Conservation (phyloP, 2,797 vertebrate species). For the Phrynocephalus vlangalii region DNA sequence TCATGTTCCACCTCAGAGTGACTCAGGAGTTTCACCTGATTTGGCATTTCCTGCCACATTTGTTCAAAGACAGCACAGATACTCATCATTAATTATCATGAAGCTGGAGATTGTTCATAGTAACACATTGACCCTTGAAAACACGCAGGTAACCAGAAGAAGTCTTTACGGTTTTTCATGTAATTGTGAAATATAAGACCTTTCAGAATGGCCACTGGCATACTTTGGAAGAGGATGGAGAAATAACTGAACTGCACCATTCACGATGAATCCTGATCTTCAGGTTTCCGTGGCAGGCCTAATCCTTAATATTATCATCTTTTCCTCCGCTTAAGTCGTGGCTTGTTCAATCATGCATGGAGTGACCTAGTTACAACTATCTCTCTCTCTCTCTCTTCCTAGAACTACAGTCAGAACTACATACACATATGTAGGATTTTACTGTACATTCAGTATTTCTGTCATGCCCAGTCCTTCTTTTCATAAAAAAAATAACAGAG, state of each 20-base stretch:
- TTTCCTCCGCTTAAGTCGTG: conserved; percentile 28
- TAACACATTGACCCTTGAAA: background rate
- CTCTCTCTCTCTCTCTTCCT: background rate
- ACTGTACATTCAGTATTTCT: background rate
- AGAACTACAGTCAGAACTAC: background rate
- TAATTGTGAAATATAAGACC: background rate
- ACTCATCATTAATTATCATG: too few species aligned
- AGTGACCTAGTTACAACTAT: background rate
- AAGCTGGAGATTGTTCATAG: background rate
- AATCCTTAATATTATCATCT: background rate
- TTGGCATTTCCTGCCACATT: too few species aligned
- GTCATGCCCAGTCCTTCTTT: conserved; percentile 19
- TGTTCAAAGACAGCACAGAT: too few species aligned
- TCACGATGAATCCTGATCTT: background rate
- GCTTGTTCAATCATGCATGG: background rate
- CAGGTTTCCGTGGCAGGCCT: background rate
- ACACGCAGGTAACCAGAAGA: background rate
- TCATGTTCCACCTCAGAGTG: too few species aligned
- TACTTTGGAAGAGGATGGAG: background rate
- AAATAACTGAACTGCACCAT: background rate
- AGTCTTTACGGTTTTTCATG: background rate
- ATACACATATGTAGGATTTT: conserved; percentile 5
- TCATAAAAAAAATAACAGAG: conserved; percentile 26
- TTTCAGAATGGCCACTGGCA: background rate
- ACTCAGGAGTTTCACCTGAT: too few species aligned